A percentile compares a stretch with the other conserved stretches of the same genome.
phyloP scores from a whole-genome alignment of 2,797 vertebrate species.

The Merluccius polli region DNA sequence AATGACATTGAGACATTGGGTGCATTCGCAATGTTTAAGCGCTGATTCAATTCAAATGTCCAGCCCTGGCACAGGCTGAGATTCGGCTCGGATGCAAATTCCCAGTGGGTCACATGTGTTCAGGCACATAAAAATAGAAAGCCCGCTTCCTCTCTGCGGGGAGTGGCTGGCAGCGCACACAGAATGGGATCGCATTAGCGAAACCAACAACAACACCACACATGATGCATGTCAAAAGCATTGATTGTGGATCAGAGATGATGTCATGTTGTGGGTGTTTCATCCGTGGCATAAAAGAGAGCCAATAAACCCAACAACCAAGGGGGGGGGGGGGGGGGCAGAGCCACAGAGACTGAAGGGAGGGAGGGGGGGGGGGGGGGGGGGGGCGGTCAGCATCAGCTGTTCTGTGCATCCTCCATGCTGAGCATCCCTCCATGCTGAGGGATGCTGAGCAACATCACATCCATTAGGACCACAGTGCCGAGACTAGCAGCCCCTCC shows the following conservation, averaged over 20 bases:
- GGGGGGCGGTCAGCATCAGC: slow-evolving; percentile 36
- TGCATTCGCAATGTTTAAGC: not conserved
- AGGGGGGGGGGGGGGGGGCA: not conserved
- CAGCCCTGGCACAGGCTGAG: slow-evolving; percentile 44
- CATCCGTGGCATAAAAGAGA: not conserved
- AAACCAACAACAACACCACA: slow-evolving; percentile 15
- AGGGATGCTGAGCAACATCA: slow-evolving; percentile 51
- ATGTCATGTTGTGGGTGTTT: not conserved
- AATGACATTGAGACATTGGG: no score
- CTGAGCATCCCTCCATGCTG: no score
- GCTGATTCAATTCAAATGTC: slow-evolving; percentile 50
- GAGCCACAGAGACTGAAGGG: no score
- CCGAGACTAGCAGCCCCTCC: slow-evolving; percentile 67
- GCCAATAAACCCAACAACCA: not conserved
- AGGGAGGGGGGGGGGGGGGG: slow-evolving; percentile 5
- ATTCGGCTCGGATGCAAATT: slow-evolving; percentile 60
- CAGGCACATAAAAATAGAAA: slow-evolving; percentile 29
- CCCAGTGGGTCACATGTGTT: slow-evolving; percentile 21
- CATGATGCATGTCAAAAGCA: not conserved
- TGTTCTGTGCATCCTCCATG: slow-evolving; percentile 37
- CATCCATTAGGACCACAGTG: slow-evolving; percentile 45
- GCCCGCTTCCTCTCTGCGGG: slow-evolving; percentile 32
- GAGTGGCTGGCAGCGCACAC: slow-evolving; percentile 13
- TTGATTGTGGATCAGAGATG: not conserved
- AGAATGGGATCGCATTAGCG: slow-evolving; percentile 22